Evolutionary conservation across 2,113 vertebrate genomes (phyloP).

Genomic region (Mungos mungo): DNA sequence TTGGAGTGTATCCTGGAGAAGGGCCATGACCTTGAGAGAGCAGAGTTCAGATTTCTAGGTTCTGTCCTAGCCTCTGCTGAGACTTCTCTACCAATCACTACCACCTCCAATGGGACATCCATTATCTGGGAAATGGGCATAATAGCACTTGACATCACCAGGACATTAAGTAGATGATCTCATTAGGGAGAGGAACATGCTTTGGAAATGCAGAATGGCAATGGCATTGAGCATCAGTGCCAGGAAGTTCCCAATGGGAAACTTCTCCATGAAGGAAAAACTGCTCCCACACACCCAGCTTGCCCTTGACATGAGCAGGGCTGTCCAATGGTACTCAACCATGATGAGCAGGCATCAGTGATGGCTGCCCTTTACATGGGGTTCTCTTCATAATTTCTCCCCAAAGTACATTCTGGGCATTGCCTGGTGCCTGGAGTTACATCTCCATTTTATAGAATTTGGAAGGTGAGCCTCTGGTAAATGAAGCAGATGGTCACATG

Average conservation of each 20-base stretch:
- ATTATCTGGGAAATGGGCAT: conserved; percentile 53
- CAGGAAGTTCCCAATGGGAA: not conserved
- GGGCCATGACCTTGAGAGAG: not conserved
- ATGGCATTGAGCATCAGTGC: not conserved
- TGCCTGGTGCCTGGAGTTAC: not conserved
- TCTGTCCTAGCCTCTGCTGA: not conserved
- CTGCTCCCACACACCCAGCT: not conserved
- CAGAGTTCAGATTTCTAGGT: conserved; percentile 4
- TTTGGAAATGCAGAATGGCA: not conserved
- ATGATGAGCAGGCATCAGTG: not conserved
- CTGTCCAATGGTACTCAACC: not conserved
- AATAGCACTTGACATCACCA: conserved; percentile 56
- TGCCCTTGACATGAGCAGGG: not conserved
- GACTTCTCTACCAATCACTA: not conserved
- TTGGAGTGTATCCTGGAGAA: not conserved
- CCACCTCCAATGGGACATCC: not conserved
- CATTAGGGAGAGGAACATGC: not conserved
- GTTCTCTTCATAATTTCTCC: not conserved
- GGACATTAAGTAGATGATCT: conserved; percentile 57
- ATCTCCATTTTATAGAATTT: not conserved
- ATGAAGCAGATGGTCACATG: not conserved
- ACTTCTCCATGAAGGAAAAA: not conserved
- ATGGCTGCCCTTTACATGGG: not conserved
- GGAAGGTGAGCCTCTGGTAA: not conserved
- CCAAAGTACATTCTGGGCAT: not conserved